Evolutionary conservation across 2,888 invertebrate species (phyloP), one percentile per base, ranked within the genome.

Genomic region (Trissoscelio sp.): DNA sequence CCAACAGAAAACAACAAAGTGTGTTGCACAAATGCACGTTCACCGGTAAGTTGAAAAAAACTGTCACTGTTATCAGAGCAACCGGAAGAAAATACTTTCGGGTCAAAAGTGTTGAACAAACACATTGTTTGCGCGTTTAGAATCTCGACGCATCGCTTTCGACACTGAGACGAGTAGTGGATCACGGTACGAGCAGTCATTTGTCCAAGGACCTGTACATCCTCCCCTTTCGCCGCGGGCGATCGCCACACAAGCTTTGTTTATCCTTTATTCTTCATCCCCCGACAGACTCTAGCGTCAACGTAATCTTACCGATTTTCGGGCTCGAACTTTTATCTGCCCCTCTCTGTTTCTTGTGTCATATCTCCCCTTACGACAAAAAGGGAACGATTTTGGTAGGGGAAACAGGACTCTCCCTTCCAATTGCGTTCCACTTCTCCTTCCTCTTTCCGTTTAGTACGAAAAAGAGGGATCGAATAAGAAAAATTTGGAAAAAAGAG

Each of bases 101-200:
- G 39, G 6, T n/a, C 0, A 22, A 60, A 60, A 44, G 5, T 11
- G 5, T 20, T 14, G 14, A 16, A 14, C 51, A 51, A 4, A 51
- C 34, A n/a, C 60, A 60, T 72, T 48, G 62, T 51, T 31, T 16
- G 22, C 53, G 37, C 44, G 57, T 46, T 55, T 46, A 4, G 37
- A 22, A 55, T 78, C 77, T 62, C 62, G 69, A 70, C 69, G 67
- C 64, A 78, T 57, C 78, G 46, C 57, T 79, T 70, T 79, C 66
- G 66, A 64, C 34, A 73, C 79, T 67, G 60, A 73, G 24, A 64
- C 70, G 51, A 58, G 34, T 24, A 73, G 58, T 73, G 73, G 73
- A 67, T 73, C 79, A 44, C 57, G 20, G 16, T 55, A 22, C 53
- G 42, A 55, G 55, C 34, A 73, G 42, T 73, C 78, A 73, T 67